Evolutionary conservation across 1,140 invertebrate genomes (phyloP).

Genomic region (Macrocentrus cingulum): DNA sequence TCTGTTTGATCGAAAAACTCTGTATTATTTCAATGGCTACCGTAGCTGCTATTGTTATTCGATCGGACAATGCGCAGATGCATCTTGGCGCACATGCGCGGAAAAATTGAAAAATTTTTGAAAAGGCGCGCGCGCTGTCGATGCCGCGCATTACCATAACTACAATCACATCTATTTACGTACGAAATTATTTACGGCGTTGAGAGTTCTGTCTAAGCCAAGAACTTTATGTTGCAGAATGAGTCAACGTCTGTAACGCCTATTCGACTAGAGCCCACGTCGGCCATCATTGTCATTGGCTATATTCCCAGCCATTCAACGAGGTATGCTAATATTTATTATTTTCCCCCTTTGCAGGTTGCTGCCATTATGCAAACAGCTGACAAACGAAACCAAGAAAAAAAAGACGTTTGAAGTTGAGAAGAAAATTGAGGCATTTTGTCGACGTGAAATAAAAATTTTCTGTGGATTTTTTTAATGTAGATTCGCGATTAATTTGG

Average conservation of each 20-base stretch:
- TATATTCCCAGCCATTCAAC: constrained; percentile 46
- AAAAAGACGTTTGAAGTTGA: constrained; percentile 9
- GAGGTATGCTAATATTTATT: constrained; percentile 36
- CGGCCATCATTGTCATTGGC: constrained; percentile 48
- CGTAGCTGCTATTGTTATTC: no score
- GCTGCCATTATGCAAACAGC: no score
- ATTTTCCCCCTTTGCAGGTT: no score
- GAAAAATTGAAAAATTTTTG: constrained; percentile 12
- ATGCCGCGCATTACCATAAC: constrained; percentile 34
- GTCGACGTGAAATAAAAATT: no score
- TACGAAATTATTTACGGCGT: constrained; percentile 3
- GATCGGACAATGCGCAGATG: constrained; percentile 1
- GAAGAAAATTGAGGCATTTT: constrained; percentile 11
- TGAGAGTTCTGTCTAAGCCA: neutral
- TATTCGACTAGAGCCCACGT: constrained; percentile 43
- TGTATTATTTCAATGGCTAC: no score
- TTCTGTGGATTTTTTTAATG: constrained; percentile 4
- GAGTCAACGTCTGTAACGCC: constrained; percentile 32
- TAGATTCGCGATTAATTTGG: constrained; percentile 69
- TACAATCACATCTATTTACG: constrained; percentile 34
- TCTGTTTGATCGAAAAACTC: no score
- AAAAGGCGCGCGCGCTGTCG: neutral
- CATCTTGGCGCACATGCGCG: neutral
- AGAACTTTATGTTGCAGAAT: constrained; percentile 36
- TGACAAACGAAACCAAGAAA: no score